Conservation (phyloP, 2,113 vertebrate genomes). For the Pionites leucogaster region DNA sequence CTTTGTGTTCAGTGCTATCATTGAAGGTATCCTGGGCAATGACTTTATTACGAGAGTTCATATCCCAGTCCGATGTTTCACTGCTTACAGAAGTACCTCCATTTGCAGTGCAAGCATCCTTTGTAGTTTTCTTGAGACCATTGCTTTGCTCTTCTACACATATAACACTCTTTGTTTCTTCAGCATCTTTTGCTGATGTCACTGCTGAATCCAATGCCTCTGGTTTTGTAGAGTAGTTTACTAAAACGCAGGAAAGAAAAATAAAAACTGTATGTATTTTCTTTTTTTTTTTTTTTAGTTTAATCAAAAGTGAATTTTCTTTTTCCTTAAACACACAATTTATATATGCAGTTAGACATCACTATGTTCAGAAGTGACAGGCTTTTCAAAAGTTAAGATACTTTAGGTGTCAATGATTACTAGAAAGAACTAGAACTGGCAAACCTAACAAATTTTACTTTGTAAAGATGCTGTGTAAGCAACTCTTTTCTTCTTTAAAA, state of each 20-base stretch:
- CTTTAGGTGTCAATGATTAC: not conserved
- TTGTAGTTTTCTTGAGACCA: constrained; percentile 76
- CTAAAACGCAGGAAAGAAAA: constrained; percentile 60
- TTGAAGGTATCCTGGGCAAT: constrained; percentile 39
- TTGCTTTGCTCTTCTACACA: constrained; percentile 84
- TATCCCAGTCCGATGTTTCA: constrained; percentile 52
- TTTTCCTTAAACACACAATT: not conserved
- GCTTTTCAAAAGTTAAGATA: not conserved
- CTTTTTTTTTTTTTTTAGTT: not conserved
- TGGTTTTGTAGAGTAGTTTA: constrained; percentile 66
- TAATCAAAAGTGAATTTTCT: not conserved
- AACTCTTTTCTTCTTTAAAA: not conserved
- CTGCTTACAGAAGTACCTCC: constrained; percentile 41
- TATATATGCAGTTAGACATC: not conserved
- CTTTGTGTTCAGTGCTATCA: not conserved
- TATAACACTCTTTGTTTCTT: constrained; percentile 36
- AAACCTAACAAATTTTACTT: not conserved
- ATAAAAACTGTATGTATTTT: not conserved
- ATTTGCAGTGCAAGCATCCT: constrained; percentile 71
- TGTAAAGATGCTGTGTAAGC: not conserved
- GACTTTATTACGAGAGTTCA: constrained; percentile 56
- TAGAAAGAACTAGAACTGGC: not conserved
- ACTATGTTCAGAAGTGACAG: not conserved
- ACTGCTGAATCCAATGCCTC: constrained; percentile 71
- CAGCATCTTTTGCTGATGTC: constrained; percentile 48